Percentiles rank a stretch among this genome's conserved stretches.
phyloP scores from a whole-genome alignment of 2,888 invertebrate genomes.

The Diachrysia chrysitis region DNA sequence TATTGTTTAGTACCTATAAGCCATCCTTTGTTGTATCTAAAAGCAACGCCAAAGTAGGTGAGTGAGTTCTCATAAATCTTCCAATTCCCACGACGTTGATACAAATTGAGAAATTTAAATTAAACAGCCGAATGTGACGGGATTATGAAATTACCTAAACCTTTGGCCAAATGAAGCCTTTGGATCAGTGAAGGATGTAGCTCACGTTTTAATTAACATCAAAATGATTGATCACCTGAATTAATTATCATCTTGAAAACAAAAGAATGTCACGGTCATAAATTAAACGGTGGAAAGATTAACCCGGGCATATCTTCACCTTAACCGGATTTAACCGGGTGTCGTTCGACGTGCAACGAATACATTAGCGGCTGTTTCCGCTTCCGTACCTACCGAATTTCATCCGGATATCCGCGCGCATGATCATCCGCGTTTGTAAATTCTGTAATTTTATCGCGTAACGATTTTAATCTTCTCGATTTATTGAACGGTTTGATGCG shows the following conservation, averaged over 20 bases:
- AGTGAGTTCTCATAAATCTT: constrained; percentile 33
- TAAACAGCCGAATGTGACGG: constrained; percentile 46
- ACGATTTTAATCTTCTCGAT: constrained; percentile 65
- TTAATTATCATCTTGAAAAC: constrained; percentile 65
- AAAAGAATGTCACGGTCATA: constrained; percentile 75
- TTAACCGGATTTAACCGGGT: constrained; percentile 84
- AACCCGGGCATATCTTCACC: constrained; percentile 85
- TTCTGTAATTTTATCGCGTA: constrained; percentile 66
- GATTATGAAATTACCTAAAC: constrained; percentile 42
- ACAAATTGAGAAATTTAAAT: constrained; percentile 46
- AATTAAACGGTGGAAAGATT: constrained; percentile 83
- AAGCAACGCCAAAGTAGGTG: constrained; percentile 4
- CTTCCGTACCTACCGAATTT: constrained; percentile 63
- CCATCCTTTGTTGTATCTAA: background rate
- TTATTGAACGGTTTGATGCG: constrained; percentile 41
- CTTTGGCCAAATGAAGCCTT: constrained; percentile 36
- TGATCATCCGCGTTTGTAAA: constrained; percentile 73
- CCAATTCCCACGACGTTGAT: constrained; percentile 24
- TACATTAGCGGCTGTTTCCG: constrained; percentile 78
- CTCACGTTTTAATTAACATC: constrained; percentile 48
- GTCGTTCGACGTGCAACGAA: constrained; percentile 83
- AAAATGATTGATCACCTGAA: constrained; percentile 58
- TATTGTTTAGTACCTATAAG: background rate
- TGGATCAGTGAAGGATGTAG: constrained; percentile 34
- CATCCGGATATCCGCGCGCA: constrained; percentile 75